Percentiles rank a stretch among this genome's conserved stretches.
phyloP scores from a whole-genome alignment of 1,140 invertebrate genomes.

The Archivesica marissinica region DNA sequence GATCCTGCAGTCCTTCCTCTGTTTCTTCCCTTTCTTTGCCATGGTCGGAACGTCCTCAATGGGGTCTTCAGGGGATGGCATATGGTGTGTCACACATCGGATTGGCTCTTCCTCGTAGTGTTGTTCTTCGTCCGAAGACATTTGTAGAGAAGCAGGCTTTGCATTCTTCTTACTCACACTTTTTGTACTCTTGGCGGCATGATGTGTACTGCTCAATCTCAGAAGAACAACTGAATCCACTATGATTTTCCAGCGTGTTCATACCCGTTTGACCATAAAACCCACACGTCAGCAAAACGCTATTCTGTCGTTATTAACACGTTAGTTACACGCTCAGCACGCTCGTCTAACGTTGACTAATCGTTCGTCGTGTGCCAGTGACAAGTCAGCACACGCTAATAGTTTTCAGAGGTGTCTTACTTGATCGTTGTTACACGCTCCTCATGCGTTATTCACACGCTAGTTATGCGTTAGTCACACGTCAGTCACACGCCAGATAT shows the following conservation, averaged over 20 bases:
- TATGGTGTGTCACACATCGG: slow-evolving; percentile 55
- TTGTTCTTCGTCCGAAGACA: slow-evolving; percentile 51
- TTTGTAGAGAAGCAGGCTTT: slow-evolving; percentile 40
- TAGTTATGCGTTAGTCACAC: slow-evolving; percentile 33
- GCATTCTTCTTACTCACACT: slow-evolving; percentile 33
- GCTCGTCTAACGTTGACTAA: slow-evolving; percentile 47
- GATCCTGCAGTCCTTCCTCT: slow-evolving; percentile 59
- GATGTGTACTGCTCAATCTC: slow-evolving; percentile 32
- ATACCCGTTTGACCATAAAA: slow-evolving; percentile 32
- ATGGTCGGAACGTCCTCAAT: slow-evolving; percentile 54
- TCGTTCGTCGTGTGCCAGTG: slow-evolving; percentile 13
- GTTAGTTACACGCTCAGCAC: slow-evolving; percentile 46
- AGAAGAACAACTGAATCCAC: slow-evolving; percentile 30
- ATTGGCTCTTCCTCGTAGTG: slow-evolving; percentile 50
- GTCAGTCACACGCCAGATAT: slow-evolving; percentile 13
- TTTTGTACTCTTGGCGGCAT: slow-evolving; percentile 40
- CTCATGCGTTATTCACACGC: slow-evolving; percentile 30
- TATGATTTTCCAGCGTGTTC: slow-evolving; percentile 30
- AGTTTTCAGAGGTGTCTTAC: slow-evolving; percentile 31
- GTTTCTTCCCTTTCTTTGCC: slow-evolving; percentile 57
- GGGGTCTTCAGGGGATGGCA: slow-evolving; percentile 42
- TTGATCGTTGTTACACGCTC: slow-evolving; percentile 17
- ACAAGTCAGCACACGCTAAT: slow-evolving; percentile 39
- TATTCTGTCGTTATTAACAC: slow-evolving; percentile 38
- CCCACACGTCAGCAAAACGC: slow-evolving; percentile 7